These are phyloP conservation scores for Frankliniella fusca DNA, from an alignment of 2,888 invertebrate genomes.

Conservation along the genomic window DNA sequence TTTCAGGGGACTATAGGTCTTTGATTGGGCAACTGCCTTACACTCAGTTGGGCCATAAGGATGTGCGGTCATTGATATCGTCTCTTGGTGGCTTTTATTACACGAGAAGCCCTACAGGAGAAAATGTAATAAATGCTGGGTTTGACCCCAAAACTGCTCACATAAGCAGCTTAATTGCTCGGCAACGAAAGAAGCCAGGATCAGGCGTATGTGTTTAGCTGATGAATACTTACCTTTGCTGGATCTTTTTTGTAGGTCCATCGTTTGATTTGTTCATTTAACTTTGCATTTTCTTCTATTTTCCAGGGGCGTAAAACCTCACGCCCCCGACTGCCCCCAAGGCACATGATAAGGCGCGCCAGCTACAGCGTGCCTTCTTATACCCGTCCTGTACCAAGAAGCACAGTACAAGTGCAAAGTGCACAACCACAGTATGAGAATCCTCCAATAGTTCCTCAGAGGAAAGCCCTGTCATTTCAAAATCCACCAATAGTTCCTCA, in stretches of 20 bases:
- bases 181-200: background rate
- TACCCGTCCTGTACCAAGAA: background rate
- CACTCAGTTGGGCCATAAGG: background rate
- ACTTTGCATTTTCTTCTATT: background rate
- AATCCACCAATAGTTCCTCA: background rate
- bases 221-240: background rate
- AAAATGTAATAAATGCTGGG: background rate
- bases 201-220: background rate
- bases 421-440: background rate
- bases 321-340: background rate
- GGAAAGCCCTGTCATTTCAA: background rate
- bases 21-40: background rate
- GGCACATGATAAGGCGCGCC: background rate
- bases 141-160: background rate
- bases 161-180: background rate
- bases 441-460: background rate
- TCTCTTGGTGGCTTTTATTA: background rate
- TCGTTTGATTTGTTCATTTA: background rate
- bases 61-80: background rate
- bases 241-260: background rate
- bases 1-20: background rate
- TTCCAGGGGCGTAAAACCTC: background rate
- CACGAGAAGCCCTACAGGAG: background rate
- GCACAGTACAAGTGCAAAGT: background rate
- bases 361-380: background rate